phyloP scores from a whole-genome alignment of 2,888 invertebrate genomes.

The Drepana falcataria region DNA sequence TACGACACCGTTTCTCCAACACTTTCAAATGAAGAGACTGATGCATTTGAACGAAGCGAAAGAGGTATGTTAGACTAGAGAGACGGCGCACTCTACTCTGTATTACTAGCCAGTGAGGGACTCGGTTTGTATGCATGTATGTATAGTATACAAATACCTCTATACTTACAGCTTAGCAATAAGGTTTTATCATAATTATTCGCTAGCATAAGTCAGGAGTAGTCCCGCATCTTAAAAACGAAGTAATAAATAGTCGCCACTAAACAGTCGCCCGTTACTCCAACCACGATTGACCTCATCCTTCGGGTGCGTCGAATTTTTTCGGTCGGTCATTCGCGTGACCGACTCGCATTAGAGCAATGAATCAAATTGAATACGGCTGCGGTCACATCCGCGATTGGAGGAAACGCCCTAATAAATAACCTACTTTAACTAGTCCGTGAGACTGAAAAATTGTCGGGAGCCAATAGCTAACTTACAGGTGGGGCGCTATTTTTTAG shows the following conservation, averaged over 20 bases:
- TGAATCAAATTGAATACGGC: constrained; percentile 68
- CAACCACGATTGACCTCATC: constrained; percentile 12
- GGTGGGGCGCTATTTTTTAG: constrained; percentile 25
- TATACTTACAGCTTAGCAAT: too few relatives aligned
- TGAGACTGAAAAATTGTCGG: constrained; percentile 9
- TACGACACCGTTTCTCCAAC: too few relatives aligned
- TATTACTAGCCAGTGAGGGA: too few relatives aligned
- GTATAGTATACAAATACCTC: too few relatives aligned
- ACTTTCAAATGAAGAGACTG: too few relatives aligned
- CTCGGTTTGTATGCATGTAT: too few relatives aligned
- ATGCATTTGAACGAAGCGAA: too few relatives aligned
- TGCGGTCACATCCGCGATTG: constrained; percentile 45
- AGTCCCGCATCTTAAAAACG: background rate
- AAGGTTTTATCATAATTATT: too few relatives aligned
- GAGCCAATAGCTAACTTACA: constrained; percentile 26
- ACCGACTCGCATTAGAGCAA: constrained; percentile 59
- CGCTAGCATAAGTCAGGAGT: too few relatives aligned
- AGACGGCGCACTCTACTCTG: too few relatives aligned
- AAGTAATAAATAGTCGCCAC: background rate
- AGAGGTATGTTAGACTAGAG: too few relatives aligned
- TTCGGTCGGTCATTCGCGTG: constrained; percentile 61
- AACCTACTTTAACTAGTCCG: constrained; percentile 45
- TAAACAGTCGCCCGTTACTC: constrained; percentile 17
- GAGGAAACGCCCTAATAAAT: constrained; percentile 59
- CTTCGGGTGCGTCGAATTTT: constrained; percentile 38